Evolutionary conservation across 2,113 vertebrate species (phyloP).

Genomic region (Brachyhypopomus gauderio): DNA sequence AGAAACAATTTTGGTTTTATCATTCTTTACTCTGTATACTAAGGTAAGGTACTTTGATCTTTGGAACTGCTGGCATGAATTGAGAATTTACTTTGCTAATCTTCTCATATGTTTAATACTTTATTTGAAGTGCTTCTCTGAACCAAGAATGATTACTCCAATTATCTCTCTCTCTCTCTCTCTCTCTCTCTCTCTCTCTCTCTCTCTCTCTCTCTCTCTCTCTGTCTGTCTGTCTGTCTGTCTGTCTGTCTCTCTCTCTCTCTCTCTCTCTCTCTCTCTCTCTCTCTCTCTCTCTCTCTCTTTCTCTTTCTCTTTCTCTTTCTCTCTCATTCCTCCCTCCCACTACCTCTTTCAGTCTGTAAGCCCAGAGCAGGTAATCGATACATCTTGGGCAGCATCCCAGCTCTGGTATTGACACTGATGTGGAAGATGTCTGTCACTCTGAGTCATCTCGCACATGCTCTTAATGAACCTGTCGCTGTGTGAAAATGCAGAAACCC

Average conservation of each 20-base stretch:
- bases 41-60: background rate
- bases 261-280: slow-evolving; percentile 19
- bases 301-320: no score
- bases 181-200: slow-evolving; percentile 27
- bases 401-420: slow-evolving; percentile 9
- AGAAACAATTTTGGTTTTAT: slow-evolving; percentile 16
- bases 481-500: background rate
- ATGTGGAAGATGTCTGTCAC: slow-evolving; percentile 23
- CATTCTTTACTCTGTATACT: background rate
- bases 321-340: background rate
- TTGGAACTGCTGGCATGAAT: background rate
- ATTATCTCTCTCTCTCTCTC: slow-evolving; percentile 15
- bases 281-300: slow-evolving; percentile 28
- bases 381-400: slow-evolving; percentile 20
- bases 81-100: slow-evolving; percentile 7
- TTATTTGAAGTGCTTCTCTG: slow-evolving; percentile 11
- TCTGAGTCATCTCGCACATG: background rate
- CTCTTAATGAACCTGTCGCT: background rate
- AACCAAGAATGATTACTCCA: slow-evolving; percentile 4
- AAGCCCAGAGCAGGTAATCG: slow-evolving; percentile 32
- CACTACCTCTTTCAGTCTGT: background rate
- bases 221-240: slow-evolving; percentile 15
- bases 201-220: background rate
- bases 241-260: slow-evolving; percentile 5
- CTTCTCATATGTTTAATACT: background rate